Percentiles rank a stretch among this genome's conserved stretches.
Conservation (phyloP, 2,113 vertebrate genomes). For the Microcebus griseorufus region DNA sequence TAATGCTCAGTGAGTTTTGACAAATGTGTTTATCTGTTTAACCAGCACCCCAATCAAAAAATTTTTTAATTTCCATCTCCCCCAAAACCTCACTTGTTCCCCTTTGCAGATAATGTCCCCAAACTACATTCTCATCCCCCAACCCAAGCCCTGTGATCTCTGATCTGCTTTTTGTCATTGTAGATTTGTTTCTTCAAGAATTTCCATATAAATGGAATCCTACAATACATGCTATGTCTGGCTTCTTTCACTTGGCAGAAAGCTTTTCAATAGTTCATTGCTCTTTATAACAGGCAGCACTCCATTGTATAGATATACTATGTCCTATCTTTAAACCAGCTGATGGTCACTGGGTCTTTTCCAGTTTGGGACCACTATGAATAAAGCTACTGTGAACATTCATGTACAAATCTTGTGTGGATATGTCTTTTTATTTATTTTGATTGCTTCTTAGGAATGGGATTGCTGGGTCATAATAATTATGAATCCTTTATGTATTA, state of each 20-base stretch:
- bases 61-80: neutral
- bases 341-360: neutral
- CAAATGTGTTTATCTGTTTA: neutral
- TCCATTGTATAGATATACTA: neutral
- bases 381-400: neutral
- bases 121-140: neutral
- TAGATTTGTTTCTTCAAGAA: neutral
- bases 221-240: neutral
- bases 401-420: neutral
- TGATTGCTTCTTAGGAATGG: neutral
- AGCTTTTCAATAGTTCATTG: neutral
- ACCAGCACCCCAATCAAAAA: neutral
- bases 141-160: neutral
- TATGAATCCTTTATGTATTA: neutral
- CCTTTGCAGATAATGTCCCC: neutral
- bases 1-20: neutral
- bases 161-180: neutral
- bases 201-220: neutral
- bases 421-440: neutral
- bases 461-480: neutral
- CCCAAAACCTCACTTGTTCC: neutral
- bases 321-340: neutral
- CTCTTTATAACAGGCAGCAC: neutral
- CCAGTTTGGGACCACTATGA: neutral
- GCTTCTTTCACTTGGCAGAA: neutral